Conservation (phyloP, 2,797 vertebrate species). For the Uromys caudimaculatus region DNA sequence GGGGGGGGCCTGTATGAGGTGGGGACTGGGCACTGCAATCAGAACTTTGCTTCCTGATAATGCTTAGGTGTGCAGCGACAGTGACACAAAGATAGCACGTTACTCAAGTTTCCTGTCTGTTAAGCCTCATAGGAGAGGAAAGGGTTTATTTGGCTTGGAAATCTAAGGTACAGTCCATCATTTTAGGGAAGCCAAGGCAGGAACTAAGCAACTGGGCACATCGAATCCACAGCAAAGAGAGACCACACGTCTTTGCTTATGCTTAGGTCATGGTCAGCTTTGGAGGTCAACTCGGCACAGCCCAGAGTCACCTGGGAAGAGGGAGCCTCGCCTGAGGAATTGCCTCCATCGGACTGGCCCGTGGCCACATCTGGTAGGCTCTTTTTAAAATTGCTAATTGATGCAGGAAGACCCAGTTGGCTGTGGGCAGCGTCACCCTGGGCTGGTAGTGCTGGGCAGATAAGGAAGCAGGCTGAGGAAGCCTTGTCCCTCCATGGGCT, state of each 20-base stretch:
- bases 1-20: not conserved
- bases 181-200: not conserved
- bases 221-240: not conserved
- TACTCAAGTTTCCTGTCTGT: not conserved
- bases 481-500: not conserved
- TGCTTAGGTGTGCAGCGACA: too few relatives aligned
- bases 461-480: not conserved
- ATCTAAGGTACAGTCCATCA: not conserved
- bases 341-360: not conserved
- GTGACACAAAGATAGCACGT: not conserved
- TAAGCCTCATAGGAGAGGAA: not conserved
- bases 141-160: not conserved
- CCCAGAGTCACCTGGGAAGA: not conserved
- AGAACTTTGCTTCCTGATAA: not conserved
- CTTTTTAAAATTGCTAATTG: not conserved
- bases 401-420: not conserved
- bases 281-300: not conserved
- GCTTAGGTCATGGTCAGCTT: not conserved
- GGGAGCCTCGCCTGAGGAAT: too few relatives aligned
- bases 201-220: not conserved
- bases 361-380: not conserved
- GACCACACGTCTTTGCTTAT: not conserved
- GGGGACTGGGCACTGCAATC: not conserved
- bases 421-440: not conserved
- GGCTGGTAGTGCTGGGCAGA: not conserved